Evolutionary conservation across 2,797 vertebrate genomes (phyloP).

Genomic region (Brachymystax lenok): DNA sequence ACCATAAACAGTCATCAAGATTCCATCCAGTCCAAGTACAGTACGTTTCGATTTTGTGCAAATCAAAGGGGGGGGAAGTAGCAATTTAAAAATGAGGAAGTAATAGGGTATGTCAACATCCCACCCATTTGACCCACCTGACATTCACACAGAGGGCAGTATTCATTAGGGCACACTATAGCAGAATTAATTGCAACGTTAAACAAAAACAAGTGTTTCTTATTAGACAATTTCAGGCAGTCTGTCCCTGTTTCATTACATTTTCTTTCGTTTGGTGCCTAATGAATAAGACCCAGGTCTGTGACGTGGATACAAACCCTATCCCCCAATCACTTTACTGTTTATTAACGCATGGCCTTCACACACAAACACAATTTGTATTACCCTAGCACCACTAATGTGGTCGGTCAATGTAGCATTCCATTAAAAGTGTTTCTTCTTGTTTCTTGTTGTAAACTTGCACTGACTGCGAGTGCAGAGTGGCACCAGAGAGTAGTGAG

Average conservation of each 20-base stretch:
- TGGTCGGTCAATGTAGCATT: not conserved
- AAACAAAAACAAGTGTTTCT: no score
- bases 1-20: slow-evolving; percentile 59
- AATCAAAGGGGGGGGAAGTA: slow-evolving; percentile 51
- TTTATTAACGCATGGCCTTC: not conserved
- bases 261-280: not conserved
- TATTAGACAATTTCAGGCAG: not conserved
- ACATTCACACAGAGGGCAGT: not conserved
- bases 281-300: not conserved
- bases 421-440: not conserved
- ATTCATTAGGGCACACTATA: not conserved
- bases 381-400: not conserved
- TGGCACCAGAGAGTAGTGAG: not conserved
- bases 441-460: not conserved
- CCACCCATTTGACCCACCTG: slow-evolving; percentile 18
- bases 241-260: not conserved
- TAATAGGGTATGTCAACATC: slow-evolving; percentile 43
- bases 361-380: not conserved
- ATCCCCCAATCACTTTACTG: not conserved
- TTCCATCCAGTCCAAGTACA: slow-evolving; percentile 62
- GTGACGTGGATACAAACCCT: not conserved
- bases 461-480: not conserved
- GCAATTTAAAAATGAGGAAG: slow-evolving; percentile 40
- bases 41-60: slow-evolving; percentile 71
- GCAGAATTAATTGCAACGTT: not conserved